These are phyloP conservation scores for Epinephelus fuscoguttatus DNA, from an alignment of 2,113 vertebrate species.

Conservation along the genomic window DNA sequence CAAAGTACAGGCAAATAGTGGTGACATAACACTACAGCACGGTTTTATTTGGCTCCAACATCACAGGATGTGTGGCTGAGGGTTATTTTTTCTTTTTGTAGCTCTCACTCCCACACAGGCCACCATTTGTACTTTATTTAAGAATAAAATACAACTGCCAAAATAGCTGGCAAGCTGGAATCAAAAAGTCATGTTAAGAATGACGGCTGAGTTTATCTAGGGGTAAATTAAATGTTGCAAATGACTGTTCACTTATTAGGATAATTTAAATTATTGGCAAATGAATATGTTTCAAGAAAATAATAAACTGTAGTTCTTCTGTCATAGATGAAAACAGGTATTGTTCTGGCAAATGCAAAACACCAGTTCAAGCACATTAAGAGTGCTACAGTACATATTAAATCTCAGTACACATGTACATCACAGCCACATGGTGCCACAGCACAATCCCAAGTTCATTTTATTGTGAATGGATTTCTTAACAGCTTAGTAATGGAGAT, in stretches of 20 bases:
- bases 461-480: slow-evolving; percentile 8
- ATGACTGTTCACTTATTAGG: no score
- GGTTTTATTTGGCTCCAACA: slow-evolving; percentile 36
- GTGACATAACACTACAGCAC: slow-evolving; percentile 43
- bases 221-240: not conserved
- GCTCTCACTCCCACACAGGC: slow-evolving; percentile 33
- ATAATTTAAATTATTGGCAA: no score
- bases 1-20: slow-evolving; percentile 13
- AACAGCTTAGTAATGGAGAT: not conserved
- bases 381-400: not conserved
- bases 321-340: not conserved
- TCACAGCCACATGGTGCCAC: not conserved
- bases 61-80: slow-evolving; percentile 30
- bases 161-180: not conserved
- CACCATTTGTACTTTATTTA: slow-evolving; percentile 8
- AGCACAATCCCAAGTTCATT: not conserved
- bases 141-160: not conserved
- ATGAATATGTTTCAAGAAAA: not conserved
- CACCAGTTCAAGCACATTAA: not conserved
- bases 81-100: slow-evolving; percentile 13
- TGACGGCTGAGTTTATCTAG: not conserved
- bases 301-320: not conserved
- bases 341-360: not conserved
- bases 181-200: not conserved
- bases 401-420: not conserved